Conservation (phyloP, 1,140 invertebrate species). For the Zaprionus ghesquierei region DNA sequence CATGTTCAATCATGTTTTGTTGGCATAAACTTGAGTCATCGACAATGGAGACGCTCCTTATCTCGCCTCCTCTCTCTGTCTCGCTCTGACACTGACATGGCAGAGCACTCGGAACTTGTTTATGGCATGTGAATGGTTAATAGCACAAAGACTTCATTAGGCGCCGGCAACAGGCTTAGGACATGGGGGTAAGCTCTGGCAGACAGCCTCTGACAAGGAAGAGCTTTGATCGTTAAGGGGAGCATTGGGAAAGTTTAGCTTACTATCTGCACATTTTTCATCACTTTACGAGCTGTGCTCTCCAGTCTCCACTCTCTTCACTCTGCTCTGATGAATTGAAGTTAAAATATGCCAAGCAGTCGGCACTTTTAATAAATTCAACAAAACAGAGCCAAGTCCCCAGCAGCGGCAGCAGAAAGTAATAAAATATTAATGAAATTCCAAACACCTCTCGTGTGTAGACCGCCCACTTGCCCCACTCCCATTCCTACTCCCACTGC, state of each 20-base stretch:
- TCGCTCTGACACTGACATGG: conserved; percentile 16
- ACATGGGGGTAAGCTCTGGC: neutral
- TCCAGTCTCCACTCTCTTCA: neutral
- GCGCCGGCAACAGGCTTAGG: neutral
- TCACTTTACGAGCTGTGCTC: neutral
- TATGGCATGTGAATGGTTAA: conserved; percentile 35
- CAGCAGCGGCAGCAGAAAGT: conserved; percentile 53
- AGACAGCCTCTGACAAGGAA: too few relatives aligned
- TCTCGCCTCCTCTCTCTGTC: neutral
- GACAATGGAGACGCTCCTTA: conserved; percentile 4
- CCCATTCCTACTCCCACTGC: neutral
- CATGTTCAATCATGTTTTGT: conserved; percentile 55
- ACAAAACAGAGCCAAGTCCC: conserved; percentile 44
- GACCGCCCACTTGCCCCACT: neutral
- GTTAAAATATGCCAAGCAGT: conserved; percentile 16
- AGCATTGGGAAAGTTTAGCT: too few relatives aligned
- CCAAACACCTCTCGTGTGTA: conserved; percentile 76
- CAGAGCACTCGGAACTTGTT: conserved; percentile 29
- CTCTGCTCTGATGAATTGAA: conserved; percentile 9
- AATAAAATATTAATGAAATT: conserved; percentile 83
- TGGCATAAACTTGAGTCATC: conserved; percentile 30
- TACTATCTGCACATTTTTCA: neutral
- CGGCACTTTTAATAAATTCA: conserved; percentile 74
- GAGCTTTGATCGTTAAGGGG: too few relatives aligned
- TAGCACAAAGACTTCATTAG: conserved; percentile 47